phyloP scores from a whole-genome alignment of 2,113 vertebrate species.

The Rissa tridactyla region DNA sequence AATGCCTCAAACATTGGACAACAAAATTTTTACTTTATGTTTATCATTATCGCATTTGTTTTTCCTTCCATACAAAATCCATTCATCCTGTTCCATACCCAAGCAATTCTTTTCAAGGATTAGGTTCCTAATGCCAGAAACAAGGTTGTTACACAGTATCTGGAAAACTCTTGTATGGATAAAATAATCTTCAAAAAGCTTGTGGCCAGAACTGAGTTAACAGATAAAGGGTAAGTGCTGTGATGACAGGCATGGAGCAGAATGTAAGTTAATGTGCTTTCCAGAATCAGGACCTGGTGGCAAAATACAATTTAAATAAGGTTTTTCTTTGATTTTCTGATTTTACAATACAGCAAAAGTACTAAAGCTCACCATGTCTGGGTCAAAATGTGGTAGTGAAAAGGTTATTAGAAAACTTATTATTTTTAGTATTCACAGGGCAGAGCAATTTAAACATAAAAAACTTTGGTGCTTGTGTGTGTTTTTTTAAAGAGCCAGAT shows the following conservation, averaged over 20 bases:
- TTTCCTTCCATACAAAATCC: background rate
- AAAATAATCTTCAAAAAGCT: background rate
- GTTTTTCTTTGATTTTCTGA: background rate
- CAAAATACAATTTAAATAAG: background rate
- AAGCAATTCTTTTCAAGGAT: background rate
- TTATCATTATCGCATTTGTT: background rate
- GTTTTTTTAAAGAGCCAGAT: background rate
- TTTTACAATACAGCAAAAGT: background rate
- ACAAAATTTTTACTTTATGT: background rate
- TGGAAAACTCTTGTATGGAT: background rate
- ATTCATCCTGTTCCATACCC: background rate
- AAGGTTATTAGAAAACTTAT: background rate
- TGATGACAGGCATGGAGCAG: background rate
- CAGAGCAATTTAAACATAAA: background rate
- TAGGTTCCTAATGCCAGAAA: background rate
- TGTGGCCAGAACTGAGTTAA: background rate
- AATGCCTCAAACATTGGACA: background rate
- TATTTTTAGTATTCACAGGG: background rate
- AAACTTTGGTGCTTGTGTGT: background rate
- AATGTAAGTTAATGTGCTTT: background rate
- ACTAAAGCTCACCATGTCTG: background rate
- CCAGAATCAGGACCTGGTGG: background rate
- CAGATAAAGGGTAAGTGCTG: background rate
- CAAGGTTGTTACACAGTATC: background rate
- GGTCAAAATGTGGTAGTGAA: background rate